Percentiles rank a stretch among this genome's conserved stretches.
phyloP scores from a whole-genome alignment of 2,113 vertebrate species.

The Garra rufa region DNA sequence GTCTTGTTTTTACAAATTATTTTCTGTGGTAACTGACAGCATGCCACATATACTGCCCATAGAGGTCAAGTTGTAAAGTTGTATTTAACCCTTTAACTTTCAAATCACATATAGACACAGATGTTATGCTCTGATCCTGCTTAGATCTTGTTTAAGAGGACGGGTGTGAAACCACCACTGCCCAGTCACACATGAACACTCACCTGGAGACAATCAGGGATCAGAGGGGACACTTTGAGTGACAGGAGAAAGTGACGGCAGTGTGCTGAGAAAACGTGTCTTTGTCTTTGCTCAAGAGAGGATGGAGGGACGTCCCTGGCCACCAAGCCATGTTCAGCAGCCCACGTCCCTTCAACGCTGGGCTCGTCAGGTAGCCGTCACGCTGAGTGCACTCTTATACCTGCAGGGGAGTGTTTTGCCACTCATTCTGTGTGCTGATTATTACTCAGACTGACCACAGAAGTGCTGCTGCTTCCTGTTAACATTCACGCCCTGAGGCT shows the following conservation, averaged over 20 bases:
- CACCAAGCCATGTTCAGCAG: constrained; percentile 48
- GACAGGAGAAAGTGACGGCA: constrained; percentile 75
- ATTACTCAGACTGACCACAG: constrained; percentile 6
- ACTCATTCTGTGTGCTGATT: background rate
- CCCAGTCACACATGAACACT: constrained; percentile 44
- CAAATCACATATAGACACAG: background rate
- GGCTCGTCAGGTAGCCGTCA: constrained; percentile 52
- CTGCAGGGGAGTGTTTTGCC: background rate
- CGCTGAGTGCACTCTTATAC: constrained; percentile 4
- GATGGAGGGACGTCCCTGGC: constrained; percentile 13
- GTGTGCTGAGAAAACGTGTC: constrained; percentile 60
- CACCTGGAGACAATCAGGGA: constrained; percentile 53
- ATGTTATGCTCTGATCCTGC: background rate
- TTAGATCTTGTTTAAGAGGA: background rate
- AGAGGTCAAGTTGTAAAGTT: background rate
- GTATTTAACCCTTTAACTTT: background rate
- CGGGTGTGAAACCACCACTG: constrained; percentile 4
- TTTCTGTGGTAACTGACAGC: background rate
- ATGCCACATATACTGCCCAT: background rate
- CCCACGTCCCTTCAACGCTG: constrained; percentile 54
- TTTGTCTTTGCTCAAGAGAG: constrained; percentile 72
- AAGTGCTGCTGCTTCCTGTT: constrained; percentile 17
- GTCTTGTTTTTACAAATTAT: background rate
- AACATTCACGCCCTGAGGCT: constrained; percentile 30
- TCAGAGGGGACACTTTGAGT: constrained; percentile 64